Percentiles rank a stretch among this genome's conserved stretches.
Conservation (phyloP, 2,888 invertebrate species). For the Troides oblongomaculatus region DNA sequence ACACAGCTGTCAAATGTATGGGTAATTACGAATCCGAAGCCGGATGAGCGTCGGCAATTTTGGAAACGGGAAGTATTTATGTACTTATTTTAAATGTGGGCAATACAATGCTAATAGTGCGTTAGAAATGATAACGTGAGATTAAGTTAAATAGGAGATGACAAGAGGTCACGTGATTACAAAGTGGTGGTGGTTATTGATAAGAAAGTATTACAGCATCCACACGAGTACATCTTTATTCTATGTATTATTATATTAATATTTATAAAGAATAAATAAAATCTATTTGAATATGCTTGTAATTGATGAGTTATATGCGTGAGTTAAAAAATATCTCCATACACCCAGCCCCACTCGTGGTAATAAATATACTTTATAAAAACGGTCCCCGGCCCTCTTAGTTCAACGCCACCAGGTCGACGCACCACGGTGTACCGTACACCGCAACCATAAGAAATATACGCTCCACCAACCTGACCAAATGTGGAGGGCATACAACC, state of each 20-base stretch:
- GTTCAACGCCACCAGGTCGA: constrained; percentile 74
- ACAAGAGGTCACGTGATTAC: not conserved
- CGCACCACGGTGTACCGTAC: constrained; percentile 73
- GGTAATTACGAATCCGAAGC: constrained; percentile 44
- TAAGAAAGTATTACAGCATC: no score
- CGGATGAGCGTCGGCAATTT: constrained; percentile 48
- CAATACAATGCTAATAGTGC: constrained; percentile 24
- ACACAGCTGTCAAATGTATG: constrained; percentile 3
- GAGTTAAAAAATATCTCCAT: no score
- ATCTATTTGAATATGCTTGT: no score
- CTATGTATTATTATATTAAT: no score
- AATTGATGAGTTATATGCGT: no score
- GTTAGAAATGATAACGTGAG: constrained; percentile 3
- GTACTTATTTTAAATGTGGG: constrained; percentile 31
- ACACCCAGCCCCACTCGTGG: constrained; percentile 36
- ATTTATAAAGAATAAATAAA: no score
- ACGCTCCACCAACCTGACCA: constrained; percentile 60
- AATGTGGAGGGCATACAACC: constrained; percentile 51
- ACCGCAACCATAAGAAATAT: constrained; percentile 67
- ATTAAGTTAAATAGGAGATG: constrained; percentile 4
- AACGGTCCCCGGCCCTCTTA: constrained; percentile 61
- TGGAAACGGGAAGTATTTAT: constrained; percentile 45
- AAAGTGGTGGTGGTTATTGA: no score
- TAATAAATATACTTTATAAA: constrained; percentile 52
- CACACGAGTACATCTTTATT: no score